A percentile compares a stretch with the other conserved stretches of the same genome.
Conservation (phyloP, 2,113 vertebrate species). For the Xenus cinereus region DNA sequence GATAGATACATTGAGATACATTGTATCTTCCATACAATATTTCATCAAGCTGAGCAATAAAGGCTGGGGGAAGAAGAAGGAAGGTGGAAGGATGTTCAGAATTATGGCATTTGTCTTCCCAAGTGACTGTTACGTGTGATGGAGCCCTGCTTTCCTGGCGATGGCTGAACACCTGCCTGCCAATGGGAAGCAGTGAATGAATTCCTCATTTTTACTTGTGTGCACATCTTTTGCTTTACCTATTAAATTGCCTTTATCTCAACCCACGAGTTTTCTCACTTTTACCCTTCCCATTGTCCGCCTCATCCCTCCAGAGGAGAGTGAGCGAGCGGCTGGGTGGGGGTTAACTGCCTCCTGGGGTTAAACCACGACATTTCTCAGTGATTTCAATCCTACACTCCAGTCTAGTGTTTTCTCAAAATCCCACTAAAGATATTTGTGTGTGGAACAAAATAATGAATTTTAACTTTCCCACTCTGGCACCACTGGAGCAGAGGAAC, state of each 20-base stretch:
- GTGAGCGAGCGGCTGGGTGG: accelerated
- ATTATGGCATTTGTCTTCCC: accelerated
- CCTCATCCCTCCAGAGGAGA: background rate
- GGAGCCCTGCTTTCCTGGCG: background rate
- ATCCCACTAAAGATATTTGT: background rate
- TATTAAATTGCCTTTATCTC: background rate
- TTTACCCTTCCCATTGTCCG: background rate
- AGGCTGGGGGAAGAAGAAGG: background rate
- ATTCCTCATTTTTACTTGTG: background rate
- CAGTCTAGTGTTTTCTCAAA: background rate
- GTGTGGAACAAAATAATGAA: background rate
- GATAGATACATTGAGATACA: too few species aligned
- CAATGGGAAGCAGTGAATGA: accelerated
- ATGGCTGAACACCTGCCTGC: background rate
- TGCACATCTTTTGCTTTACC: background rate
- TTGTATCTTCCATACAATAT: background rate
- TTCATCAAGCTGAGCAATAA: background rate
- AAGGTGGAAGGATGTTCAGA: accelerated
- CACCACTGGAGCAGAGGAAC: background rate
- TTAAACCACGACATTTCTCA: background rate
- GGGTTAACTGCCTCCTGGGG: background rate
- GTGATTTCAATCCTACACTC: background rate
- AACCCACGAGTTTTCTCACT: background rate
- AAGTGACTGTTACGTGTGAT: accelerated
- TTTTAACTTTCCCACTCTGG: background rate